Conservation (phyloP, 2,888 invertebrate species). For the Dynastes grantii region DNA sequence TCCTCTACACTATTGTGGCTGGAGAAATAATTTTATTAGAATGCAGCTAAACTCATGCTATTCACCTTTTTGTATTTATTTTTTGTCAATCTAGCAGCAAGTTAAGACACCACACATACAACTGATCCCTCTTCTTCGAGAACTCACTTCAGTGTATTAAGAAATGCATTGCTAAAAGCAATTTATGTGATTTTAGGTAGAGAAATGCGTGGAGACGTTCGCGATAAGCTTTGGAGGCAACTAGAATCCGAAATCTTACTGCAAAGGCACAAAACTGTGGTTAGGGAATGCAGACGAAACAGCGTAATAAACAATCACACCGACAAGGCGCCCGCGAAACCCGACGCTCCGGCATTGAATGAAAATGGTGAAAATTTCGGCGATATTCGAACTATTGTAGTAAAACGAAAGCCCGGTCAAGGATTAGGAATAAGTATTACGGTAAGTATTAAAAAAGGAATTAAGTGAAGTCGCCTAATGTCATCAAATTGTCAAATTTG, state of each 20-base stretch:
- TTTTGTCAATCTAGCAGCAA: no score
- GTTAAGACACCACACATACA: no score
- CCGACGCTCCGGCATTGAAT: constrained; percentile 64
- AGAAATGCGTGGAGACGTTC: constrained; percentile 85
- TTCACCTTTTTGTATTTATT: not conserved
- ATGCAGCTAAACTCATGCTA: no score
- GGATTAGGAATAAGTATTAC: constrained; percentile 90
- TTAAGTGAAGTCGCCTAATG: not conserved
- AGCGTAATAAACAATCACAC: constrained; percentile 63
- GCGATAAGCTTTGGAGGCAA: constrained; percentile 87
- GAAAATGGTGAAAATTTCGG: constrained; percentile 69
- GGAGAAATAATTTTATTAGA: no score
- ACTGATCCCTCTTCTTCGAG: no score
- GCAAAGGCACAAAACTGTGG: constrained; percentile 88
- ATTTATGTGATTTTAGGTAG: constrained; percentile 68
- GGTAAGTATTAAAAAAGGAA: constrained; percentile 69
- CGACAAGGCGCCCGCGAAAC: constrained; percentile 63
- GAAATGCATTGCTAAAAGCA: no score
- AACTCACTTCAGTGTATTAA: no score
- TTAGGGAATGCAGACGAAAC: constrained; percentile 76
- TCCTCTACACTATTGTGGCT: no score
- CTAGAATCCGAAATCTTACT: constrained; percentile 90
- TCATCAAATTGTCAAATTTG: no score
- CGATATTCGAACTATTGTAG: constrained; percentile 77
- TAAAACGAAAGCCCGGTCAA: constrained; percentile 82